Conservation (phyloP, 1,140 invertebrate genomes). For the Pachypsylla venusta region DNA sequence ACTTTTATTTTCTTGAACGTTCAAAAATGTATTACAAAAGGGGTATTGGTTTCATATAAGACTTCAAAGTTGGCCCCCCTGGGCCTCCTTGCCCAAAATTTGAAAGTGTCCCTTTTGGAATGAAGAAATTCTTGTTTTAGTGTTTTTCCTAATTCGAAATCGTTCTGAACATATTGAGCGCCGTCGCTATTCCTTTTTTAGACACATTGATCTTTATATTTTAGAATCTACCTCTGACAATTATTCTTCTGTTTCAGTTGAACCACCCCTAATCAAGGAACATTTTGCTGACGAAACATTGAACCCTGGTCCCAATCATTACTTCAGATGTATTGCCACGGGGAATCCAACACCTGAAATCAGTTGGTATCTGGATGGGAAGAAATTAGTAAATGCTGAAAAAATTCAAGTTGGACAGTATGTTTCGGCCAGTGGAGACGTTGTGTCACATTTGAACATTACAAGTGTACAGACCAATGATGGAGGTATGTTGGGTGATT, state of each 20-base stretch:
- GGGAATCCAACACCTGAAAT: constrained; percentile 91
- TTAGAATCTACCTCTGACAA: no score
- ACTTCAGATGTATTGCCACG: constrained; percentile 62
- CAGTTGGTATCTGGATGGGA: constrained; percentile 83
- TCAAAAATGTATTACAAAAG: no score
- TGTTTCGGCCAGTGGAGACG: constrained; percentile 73
- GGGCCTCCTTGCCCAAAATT: no score
- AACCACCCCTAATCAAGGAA: constrained; percentile 73
- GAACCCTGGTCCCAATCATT: constrained; percentile 68
- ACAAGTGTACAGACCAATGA: constrained; percentile 82
- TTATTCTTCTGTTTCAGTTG: constrained; percentile 40
- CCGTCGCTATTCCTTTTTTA: no score
- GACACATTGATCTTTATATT: no score
- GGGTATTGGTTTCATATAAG: no score
- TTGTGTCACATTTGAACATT: constrained; percentile 87
- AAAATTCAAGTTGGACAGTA: constrained; percentile 70
- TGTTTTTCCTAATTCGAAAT: no score
- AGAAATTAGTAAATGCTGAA: constrained; percentile 64
- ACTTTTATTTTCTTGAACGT: no score
- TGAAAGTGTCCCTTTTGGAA: no score
- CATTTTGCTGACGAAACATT: constrained; percentile 74
- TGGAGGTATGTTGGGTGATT: constrained; percentile 52
- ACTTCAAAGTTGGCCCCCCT: no score
- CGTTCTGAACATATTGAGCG: no score
- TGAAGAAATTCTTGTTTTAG: no score